Base-by-base conservation (phyloP, 1,140 invertebrate genomes). In the Brachionus plicatilis region DNA sequence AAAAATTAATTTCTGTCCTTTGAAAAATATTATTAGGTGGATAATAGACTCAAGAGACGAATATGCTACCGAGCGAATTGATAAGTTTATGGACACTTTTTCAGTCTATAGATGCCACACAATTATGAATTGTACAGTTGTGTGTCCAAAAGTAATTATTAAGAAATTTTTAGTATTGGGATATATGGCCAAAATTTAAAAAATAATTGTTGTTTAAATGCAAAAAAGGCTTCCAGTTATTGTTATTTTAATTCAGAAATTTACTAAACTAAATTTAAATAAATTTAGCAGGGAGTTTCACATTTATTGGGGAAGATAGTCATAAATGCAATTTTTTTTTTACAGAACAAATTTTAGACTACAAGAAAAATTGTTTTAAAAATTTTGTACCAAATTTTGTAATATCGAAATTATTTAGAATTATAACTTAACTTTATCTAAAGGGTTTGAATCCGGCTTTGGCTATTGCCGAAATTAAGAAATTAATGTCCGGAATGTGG, bases 91-190 rank as follows among this genome's bases (percentile, higher is more conserved):
- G 85, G 96, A 98, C 90, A 93, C 94, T 14, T 99, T 94, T 90
- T 95, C 94, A 27, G 93, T 98, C 0, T 99, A 94, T 89, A 92
- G 95, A 86, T 99, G 97, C 89, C 97, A 99, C 88, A 98, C 96
- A 8, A 99, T 99, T 88, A 96, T 98, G 94, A 99, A 99, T 89
- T 99, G 97, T 90, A 97, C 96, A 1, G 93, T 93, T 87, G 96
- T 95, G 41, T 99, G 97, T 90, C 97, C 97, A 2, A 99, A 99
- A 91, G 94, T 94, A 88, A 29, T 24, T 5, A 9, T 76, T 14
- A 50, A 50, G 27, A 50, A 76, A 7, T 7, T 37, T 37, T 37
- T 37, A 0, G 33, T 7, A 37, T 37, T 37, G 6, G 4, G 1
- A 37, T 3, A 37, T 37, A 7, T 37, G 33, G 2, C 33, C 33